Percentiles rank a stretch among this genome's conserved stretches.
These are phyloP conservation scores for Napeogenes inachia DNA, from an alignment of 2,888 invertebrate species.

Conservation along the genomic window DNA sequence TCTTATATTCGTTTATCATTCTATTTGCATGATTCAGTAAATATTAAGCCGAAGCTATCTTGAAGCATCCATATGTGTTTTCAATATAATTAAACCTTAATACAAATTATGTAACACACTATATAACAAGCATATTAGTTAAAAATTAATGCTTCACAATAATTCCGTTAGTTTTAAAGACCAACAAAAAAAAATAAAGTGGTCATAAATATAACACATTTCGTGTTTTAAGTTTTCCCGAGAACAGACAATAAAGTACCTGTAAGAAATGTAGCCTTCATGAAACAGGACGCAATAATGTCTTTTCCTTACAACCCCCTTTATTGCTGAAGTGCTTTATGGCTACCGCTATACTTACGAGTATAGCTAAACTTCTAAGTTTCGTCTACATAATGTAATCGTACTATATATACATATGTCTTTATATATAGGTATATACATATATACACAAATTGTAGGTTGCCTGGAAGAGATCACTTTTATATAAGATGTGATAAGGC, in stretches of 20 bases:
- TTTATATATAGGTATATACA: too few relatives aligned
- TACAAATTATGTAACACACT: too few relatives aligned
- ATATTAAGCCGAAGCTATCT: too few relatives aligned
- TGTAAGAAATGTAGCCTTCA: slow-evolving; percentile 7
- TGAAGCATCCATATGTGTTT: background rate
- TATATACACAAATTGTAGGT: too few relatives aligned
- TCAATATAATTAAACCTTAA: too few relatives aligned
- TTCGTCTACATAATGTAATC: background rate
- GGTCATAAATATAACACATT: slow-evolving; percentile 2
- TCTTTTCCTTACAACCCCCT: slow-evolving; percentile 7
- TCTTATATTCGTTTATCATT: slow-evolving; percentile 5
- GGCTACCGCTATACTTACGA: slow-evolving; percentile 1
- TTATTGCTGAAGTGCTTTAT: slow-evolving; percentile 7
- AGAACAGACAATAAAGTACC: slow-evolving; percentile 7
- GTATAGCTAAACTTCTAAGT: background rate
- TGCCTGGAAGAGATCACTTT: too few relatives aligned
- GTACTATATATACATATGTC: background rate
- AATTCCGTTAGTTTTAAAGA: background rate
- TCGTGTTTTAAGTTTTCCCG: slow-evolving; percentile 7
- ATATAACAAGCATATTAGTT: too few relatives aligned
- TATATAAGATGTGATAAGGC: too few relatives aligned
- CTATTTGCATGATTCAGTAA: background rate
- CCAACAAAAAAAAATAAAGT: slow-evolving; percentile 2
- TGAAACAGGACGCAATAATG: slow-evolving; percentile 8
- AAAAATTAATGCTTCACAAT: too few relatives aligned